Conservation (phyloP, 2,888 invertebrate species). For the Catocala fraxini region DNA sequence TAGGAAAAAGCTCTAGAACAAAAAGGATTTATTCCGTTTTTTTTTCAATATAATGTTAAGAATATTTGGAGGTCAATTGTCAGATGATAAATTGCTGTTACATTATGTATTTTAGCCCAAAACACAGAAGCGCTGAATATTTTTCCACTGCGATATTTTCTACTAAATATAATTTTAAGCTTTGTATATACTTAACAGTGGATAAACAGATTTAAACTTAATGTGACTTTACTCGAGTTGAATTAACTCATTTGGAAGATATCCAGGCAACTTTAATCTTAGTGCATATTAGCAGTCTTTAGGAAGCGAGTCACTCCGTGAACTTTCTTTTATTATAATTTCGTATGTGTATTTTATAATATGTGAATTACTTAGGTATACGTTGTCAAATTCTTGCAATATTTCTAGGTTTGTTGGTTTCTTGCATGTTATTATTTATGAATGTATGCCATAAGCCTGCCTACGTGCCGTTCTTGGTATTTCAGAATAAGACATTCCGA, state of each 20-base stretch:
- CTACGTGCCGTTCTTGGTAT: too few species aligned
- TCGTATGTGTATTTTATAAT: too few species aligned
- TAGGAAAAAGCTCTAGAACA: too few species aligned
- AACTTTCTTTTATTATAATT: background rate
- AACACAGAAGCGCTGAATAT: background rate
- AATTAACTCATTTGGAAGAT: conserved; percentile 38
- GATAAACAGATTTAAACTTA: conserved; percentile 33
- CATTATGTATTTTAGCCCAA: conserved; percentile 10
- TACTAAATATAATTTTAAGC: conserved; percentile 5
- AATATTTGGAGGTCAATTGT: conserved; percentile 3
- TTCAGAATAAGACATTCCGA: too few species aligned
- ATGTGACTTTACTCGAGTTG: conserved; percentile 17
- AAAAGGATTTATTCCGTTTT: too few species aligned
- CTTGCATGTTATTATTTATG: too few species aligned
- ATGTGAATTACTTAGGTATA: too few species aligned
- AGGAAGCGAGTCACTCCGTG: background rate
- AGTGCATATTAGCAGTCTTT: conserved; percentile 44
- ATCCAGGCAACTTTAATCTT: conserved; percentile 32
- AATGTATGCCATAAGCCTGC: too few species aligned
- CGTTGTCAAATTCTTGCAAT: too few species aligned
- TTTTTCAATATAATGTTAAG: conserved; percentile 1
- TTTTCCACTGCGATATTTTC: background rate
- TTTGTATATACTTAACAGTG: conserved; percentile 13
- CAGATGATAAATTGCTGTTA: conserved; percentile 7
- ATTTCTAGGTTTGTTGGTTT: too few species aligned